Base-by-base conservation (phyloP, 64 coral and sea anemone species). In the Montipora cactus region DNA sequence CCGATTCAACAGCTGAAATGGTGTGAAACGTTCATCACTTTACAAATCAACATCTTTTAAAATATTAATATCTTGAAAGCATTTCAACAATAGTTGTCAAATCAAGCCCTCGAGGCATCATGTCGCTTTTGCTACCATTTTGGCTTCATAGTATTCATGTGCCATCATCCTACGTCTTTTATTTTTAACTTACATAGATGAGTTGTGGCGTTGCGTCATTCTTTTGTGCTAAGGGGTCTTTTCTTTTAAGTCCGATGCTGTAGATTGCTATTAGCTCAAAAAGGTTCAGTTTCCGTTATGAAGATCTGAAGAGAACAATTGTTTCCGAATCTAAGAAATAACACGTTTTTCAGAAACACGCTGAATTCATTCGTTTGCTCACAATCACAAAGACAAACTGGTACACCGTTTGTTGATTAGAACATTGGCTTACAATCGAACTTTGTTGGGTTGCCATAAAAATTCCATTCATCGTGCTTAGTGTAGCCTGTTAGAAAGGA, bases 21-120 rank as follows among this genome's bases (percentile, higher is more conserved):
- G 82, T 66, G 14, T 71, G 44, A 16, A 86, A 86, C 62, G 20
- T 71, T 86, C 46, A 22, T 59, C 82, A 86, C 82, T 86, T 86
- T 86, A 86, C 82, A 86, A 86, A 86, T 86, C 82, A 86, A 46
- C 82, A 81, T 86, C 82, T 86, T 49, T 86, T 86, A 86, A 86
- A 86, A 86, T 86, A 86, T 86, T 86, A 86, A 86, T 86, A 86
- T 72, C 66, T 72, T 86, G 82, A 86, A 86, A 86, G 82, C 61
- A 45, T 86, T 86, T 86, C 66, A 71, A 86, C 82, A 86, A 86
- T 86, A 70, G 64, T 86, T 86, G 82, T 86, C 82, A 86, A 86
- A 86, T 71, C 82, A 86, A 67, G 44, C 82, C 82, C 66, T 86
- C 44, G 8, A 71, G 82, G 82, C 82, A 86, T 49, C 19, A 71